Evolutionary conservation across 2,113 vertebrate genomes (phyloP), one percentile per base, ranked within the genome.

Genomic region (Seriola rivoliana): DNA sequence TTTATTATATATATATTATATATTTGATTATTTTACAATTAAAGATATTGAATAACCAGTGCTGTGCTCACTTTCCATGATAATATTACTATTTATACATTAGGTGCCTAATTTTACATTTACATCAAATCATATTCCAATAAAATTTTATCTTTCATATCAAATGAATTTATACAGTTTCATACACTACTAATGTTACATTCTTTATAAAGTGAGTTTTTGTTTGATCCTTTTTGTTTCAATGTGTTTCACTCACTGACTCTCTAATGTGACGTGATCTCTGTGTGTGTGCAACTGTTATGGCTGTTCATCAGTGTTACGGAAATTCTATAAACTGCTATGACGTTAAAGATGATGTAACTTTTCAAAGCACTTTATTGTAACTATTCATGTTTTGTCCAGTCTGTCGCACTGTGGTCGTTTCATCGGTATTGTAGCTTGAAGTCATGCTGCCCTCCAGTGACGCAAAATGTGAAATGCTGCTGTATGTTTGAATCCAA

Each of bases 381-480:
- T 25, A n/a, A 25, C 55, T 40, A 0, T 34, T 75, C 21, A 60
- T 13, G 17, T 38, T 29, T 42, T 8, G 8, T 44, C 13, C 8
- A 7, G 16, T 55, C 5, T 16, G 4, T 8, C 74, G 34, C 0
- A 29, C 54, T 8, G 29, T 3, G 0, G 12, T n/a, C 0, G 0
- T 23, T 19, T 42, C 34, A 8, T 17, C 67, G 11, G 4, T 32
- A 16, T 48, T 77, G 32, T 3, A 59, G 62, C 38, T 16, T 86
- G 63, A 75, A 11, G 19, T 36, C 14, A 32, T 90, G 75, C 85
- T 91, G 71, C 89, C 89, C 88, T 82, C 92, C 25, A 66, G 84
- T 91, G 93, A 67, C 6, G 4, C 0, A 25, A 21, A 25, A 60
- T 72, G 34, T 62, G 44, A 81, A 75, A 6, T 65, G 52, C 78